Base-by-base conservation (phyloP, 2,797 vertebrate species). In the Acanthurus leucopareius region DNA sequence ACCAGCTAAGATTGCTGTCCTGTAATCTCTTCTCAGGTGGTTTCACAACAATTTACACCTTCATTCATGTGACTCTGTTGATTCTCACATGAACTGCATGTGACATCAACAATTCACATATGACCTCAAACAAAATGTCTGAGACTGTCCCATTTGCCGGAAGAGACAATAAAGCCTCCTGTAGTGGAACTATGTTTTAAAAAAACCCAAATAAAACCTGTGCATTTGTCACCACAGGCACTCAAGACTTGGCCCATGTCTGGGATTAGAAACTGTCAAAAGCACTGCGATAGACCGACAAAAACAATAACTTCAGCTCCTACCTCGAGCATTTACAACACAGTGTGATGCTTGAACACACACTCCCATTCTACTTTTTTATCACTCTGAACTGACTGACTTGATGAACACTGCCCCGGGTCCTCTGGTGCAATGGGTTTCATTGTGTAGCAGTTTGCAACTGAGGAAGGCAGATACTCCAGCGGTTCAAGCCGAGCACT, bases 381-480 rank as follows among this genome's bases (percentile, higher is more conserved):
- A 80, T 68, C 71, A 72, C 16, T 82, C 69, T 77, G 47, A 71
- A 80, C 69, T 84, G 82, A 85, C 14, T 80, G 77, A 82, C 83
- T 79, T 79, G 65, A 88, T 69, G 32, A 87, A 80, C 9, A 60
- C 59, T 59, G 77, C 86, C 79, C 76, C 16, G 4, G 82, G 82
- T 68, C 57, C 64, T 81, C 51, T 76, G 78, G 42, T 76, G 78
- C 70, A 42, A 5, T 69, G 81, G 75, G 69, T 74, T 79, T 82
- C 51, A 77, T 59, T 69, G 70, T 80, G 62, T 15, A 48, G 28
- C 69, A 49, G 63, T 54, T 76, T 68, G 66, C 9, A 5, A 62
- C 53, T 57, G 58, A 74, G 20, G 28, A 81, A 78, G 58, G 59
- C 35, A 77, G 45, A 84, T 67, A 49, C 22, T 22, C 40, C 25